Base-by-base conservation (phyloP, 2,113 vertebrate genomes). In the Limnothrissa miodon region DNA sequence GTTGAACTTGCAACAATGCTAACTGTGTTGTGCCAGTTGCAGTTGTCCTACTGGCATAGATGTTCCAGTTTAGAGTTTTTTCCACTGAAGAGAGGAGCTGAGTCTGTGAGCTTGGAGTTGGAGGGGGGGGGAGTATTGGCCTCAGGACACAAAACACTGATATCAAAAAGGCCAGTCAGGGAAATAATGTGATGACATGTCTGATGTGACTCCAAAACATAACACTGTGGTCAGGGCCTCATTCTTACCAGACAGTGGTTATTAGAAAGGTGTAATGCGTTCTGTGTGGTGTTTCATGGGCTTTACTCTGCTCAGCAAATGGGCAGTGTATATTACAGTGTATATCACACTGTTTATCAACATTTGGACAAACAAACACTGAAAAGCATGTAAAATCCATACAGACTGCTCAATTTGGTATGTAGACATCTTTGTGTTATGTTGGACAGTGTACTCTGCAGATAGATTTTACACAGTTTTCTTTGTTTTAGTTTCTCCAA, bases 131-230 rank as follows among this genome's bases (percentile, higher is more conserved):
- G 90, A 90, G 91, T 79, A 88, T 19, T 92, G 85, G 91, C 92
- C 93, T 88, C 87, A 29, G 92, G 92, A 89, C 89, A 89, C 86
- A 78, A 85, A 90, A 86, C 88, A 74, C 89, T 90, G 93, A 93
- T 92, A 93, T 92, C 81, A 85, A 93, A 91, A 80, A 88, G 85
- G 90, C 88, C 86, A 85, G 90, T 90, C 87, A 82, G 81, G 88
- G 89, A 84, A 91, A 91, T 86, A 85, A 90, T 90, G 86, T 86
- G 88, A 82, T 81, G 85, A 86, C 59, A 62, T 48, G 44, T 87
- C 66, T 74, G 66, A 74, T 2, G 66, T 39, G 66, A 74, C 51
- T 56, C 83, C 87, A 86, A 87, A 87, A 86, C 51, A 56, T 23
- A 56, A 56, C 51, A 56, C 21, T 88, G 91, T 56, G 86, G 88